A percentile compares a stretch with the other conserved stretches of the same genome.
Evolutionary conservation across 2,797 vertebrate species (phyloP).

Genomic region (Pelobates cultripes): DNA sequence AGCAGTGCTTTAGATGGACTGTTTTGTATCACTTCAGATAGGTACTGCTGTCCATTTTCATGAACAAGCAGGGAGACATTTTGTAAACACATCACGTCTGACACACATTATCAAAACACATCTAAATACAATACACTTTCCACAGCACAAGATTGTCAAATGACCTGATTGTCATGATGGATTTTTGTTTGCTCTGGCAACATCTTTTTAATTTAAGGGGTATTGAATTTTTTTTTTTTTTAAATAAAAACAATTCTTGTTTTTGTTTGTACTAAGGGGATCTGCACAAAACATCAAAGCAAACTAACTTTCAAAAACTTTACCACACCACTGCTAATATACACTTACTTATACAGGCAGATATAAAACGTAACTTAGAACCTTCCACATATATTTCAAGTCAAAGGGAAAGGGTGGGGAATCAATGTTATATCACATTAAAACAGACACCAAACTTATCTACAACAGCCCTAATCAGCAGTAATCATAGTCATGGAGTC

Average conservation of each 20-base stretch:
- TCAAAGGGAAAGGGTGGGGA: background rate
- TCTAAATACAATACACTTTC: background rate
- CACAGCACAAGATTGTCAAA: slow-evolving; percentile 26
- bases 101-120: background rate
- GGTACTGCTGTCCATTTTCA: too few relatives aligned
- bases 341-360: background rate
- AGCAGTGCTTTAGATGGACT: too few relatives aligned
- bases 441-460: background rate
- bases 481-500: too few relatives aligned
- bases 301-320: slow-evolving; percentile 16
- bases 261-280: background rate
- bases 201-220: too few relatives aligned
- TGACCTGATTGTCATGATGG: slow-evolving; percentile 26
- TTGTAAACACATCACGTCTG: background rate
- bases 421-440: background rate
- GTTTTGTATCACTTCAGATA: too few relatives aligned
- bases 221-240: too few relatives aligned
- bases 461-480: too few relatives aligned
- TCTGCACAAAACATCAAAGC: background rate
- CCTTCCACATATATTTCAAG: slow-evolving; percentile 3
- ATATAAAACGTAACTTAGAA: background rate
- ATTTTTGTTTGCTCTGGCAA: too few relatives aligned
- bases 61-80: background rate
- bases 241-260: background rate
- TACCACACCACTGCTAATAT: slow-evolving; percentile 3